Evolutionary conservation across 2,113 vertebrate species (phyloP).

Genomic region (Acinonyx jubatus): DNA sequence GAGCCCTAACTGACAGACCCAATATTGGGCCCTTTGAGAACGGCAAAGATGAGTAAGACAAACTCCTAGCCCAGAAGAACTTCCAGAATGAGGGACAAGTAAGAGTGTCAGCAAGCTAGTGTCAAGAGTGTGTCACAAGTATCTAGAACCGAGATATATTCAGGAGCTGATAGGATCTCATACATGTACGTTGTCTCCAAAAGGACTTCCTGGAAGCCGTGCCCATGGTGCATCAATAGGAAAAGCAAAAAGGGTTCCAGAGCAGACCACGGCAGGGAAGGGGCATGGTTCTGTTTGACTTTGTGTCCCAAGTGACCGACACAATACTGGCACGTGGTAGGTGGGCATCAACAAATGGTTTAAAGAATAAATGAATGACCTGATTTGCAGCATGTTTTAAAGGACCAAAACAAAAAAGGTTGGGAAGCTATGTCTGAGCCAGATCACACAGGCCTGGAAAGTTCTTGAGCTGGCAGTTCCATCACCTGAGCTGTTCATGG

Average conservation of each 20-base stretch:
- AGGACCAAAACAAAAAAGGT: not conserved
- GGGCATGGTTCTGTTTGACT: not conserved
- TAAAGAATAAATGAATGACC: not conserved
- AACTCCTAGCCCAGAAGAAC: not conserved
- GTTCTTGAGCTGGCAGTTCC: not conserved
- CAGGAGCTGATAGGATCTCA: accelerated
- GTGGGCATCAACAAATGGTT: not conserved
- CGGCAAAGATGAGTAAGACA: not conserved
- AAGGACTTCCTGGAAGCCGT: not conserved
- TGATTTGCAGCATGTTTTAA: not conserved
- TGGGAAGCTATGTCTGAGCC: not conserved
- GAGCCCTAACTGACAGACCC: not conserved
- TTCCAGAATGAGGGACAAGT: not conserved
- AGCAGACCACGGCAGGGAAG: not conserved
- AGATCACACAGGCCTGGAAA: not conserved
- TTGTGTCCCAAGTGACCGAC: not conserved
- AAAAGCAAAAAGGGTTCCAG: not conserved
- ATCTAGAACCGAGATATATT: not conserved
- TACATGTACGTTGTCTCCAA: not conserved
- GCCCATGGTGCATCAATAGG: not conserved
- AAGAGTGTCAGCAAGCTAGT: not conserved
- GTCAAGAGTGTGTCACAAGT: not conserved
- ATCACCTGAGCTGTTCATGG: not conserved
- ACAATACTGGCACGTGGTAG: not conserved
- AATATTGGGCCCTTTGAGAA: not conserved